These are phyloP conservation scores for Synanthedon formicaeformis DNA, from an alignment of 2,888 invertebrate species.

Conservation along the genomic window DNA sequence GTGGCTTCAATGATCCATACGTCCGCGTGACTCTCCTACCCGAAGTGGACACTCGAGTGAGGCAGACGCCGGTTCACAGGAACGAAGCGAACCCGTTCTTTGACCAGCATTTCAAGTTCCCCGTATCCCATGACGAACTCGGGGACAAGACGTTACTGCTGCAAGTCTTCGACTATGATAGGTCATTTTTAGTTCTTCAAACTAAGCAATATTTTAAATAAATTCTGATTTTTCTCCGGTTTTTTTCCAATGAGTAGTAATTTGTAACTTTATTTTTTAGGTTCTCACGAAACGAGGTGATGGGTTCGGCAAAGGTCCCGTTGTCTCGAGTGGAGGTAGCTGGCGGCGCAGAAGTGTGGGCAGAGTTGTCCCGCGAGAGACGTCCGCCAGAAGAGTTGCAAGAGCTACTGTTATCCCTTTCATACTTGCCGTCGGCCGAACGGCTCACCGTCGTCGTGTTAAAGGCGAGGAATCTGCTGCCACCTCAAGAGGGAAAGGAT, in stretches of 20 bases:
- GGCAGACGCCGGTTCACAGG: conserved; percentile 86
- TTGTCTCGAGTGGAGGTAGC: conserved; percentile 84
- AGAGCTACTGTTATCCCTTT: conserved; percentile 85
- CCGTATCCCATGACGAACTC: conserved; percentile 88
- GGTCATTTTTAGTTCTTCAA: conserved; percentile 22
- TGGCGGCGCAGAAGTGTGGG: conserved; percentile 86
- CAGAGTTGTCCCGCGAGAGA: conserved; percentile 84
- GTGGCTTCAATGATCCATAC: conserved; percentile 92
- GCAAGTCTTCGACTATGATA: conserved; percentile 76
- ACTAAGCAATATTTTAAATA: no score
- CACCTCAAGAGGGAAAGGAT: conserved; percentile 75
- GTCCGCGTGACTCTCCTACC: conserved; percentile 84
- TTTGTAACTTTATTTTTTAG: conserved; percentile 29
- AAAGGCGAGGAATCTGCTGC: conserved; percentile 86
- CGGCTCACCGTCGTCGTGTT: conserved; percentile 84
- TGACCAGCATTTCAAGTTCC: conserved; percentile 93
- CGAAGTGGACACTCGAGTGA: conserved; percentile 84
- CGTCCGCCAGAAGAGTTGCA: conserved; percentile 86
- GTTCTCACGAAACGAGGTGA: conserved; percentile 88
- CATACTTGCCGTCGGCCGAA: conserved; percentile 90
- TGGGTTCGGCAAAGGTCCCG: conserved; percentile 85
- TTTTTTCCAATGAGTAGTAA: no score
- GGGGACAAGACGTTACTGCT: conserved; percentile 81
- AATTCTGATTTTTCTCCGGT: no score
- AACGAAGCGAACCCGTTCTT: conserved; percentile 90